phyloP scores from a whole-genome alignment of 2,888 invertebrate genomes.

The Lasioglossum figueresi region DNA sequence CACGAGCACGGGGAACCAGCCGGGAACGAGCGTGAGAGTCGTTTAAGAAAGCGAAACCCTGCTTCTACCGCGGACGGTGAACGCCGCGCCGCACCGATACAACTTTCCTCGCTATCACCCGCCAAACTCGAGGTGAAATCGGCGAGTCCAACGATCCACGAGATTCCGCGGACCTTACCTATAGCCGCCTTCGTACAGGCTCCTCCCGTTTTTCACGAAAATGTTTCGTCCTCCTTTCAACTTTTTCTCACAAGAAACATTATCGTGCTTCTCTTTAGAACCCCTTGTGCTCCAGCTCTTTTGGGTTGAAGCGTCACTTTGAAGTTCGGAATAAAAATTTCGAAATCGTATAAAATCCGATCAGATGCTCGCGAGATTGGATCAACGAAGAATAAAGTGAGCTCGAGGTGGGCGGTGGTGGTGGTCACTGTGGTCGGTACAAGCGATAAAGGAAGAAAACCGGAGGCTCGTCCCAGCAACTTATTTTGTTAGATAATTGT shows the following conservation, averaged over 20 bases:
- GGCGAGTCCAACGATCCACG: slow-evolving; percentile 20
- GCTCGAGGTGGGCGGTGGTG: neutral
- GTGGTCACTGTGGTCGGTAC: too few species aligned
- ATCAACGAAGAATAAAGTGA: neutral
- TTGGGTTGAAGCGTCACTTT: neutral
- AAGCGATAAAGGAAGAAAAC: neutral
- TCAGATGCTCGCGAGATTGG: neutral
- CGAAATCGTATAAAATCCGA: neutral
- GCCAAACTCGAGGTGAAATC: slow-evolving; percentile 70
- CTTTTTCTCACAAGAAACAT: neutral
- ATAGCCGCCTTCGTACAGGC: neutral
- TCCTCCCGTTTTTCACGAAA: neutral
- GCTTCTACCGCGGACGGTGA: slow-evolving; percentile 47
- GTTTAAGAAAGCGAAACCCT: slow-evolving; percentile 79
- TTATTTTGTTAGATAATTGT: neutral
- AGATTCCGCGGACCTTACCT: neutral
- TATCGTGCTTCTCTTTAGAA: too few species aligned
- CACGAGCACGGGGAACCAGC: slow-evolving; percentile 54
- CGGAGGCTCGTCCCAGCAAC: too few species aligned
- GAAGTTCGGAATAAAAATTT: neutral
- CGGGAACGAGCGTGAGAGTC: slow-evolving; percentile 73
- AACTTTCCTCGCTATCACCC: slow-evolving; percentile 65
- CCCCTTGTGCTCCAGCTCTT: too few species aligned
- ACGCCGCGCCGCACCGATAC: slow-evolving; percentile 22
- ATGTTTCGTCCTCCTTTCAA: neutral